phyloP scores from a whole-genome alignment of 2,113 vertebrate genomes.

The Heterotilapia buettikoferi region DNA sequence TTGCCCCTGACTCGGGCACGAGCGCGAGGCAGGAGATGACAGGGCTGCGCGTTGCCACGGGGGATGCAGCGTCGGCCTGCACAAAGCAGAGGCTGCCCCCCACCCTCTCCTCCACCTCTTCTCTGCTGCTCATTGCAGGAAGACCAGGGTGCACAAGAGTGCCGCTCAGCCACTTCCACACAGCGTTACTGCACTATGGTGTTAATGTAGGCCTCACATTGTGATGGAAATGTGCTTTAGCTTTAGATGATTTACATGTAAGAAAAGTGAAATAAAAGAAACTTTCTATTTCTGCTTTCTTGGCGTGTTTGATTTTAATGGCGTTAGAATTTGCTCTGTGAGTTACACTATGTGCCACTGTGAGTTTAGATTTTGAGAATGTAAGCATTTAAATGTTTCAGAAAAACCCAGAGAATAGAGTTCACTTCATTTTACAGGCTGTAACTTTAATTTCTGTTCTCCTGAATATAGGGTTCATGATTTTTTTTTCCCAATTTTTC shows the following conservation, averaged over 20 bases:
- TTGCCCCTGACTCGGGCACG: slow-evolving; percentile 20
- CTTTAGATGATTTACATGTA: not conserved
- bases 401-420: not conserved
- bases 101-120: not conserved
- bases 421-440: not conserved
- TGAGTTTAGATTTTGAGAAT: not conserved
- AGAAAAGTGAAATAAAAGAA: not conserved
- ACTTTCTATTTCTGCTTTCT: not conserved
- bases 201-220: not conserved
- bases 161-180: not conserved
- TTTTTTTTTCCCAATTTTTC: not conserved
- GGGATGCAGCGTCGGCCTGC: not conserved
- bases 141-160: not conserved
- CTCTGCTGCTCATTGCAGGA: not conserved
- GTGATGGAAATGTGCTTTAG: not conserved
- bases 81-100: not conserved
- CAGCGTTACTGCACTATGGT: not conserved
- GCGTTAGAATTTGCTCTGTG: not conserved
- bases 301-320: not conserved
- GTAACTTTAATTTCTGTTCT: not conserved
- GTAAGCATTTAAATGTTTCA: not conserved
- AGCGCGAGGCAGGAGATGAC: slow-evolving; percentile 30
- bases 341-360: not conserved
- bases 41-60: slow-evolving; percentile 3
- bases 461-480: not conserved